Base-by-base conservation (phyloP, 2,888 invertebrate genomes). In the Acleris cristana region DNA sequence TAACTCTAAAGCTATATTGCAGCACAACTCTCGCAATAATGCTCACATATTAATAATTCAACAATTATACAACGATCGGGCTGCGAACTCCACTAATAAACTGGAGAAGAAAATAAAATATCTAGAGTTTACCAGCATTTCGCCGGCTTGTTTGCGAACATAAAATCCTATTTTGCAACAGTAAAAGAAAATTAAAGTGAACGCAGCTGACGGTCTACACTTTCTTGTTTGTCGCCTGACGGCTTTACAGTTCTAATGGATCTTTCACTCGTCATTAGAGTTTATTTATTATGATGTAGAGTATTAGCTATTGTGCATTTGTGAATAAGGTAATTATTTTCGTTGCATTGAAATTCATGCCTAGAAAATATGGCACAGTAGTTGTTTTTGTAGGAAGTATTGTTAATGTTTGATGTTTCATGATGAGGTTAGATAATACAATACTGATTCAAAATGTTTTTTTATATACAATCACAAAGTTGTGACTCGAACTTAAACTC, bases 131-230 rank as follows among this genome's bases (percentile, higher is more conserved):
- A 48, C 7, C 48, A 48, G 8, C 18, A 48, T 48, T 48, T 48
- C n/a, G 48, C 48, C 18, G 67, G 64, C 58, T 48, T 65, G 69
- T 66, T 66, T 60, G 16, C 14, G 26, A 19, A 55, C 58, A 64
- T 52, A 53, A 61, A 67, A 72, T 69, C 18, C 53, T 61, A 73
- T 62, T 74, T 74, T 71, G 71, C 67, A 73, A 73, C 69, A 63
- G 64, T 48, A 55, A 65, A 70, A 70, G 60, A 65, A 74, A 73
- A 74, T 74, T 73, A 72, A 72, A 72, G 72, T 73, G 69, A 70
- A 72, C 70, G 69, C 76, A 76, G 74, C 79, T 76, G 76, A 74
- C 75, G 71, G 10, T 52, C 23, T 6, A 10, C 12, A 40, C 1
- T 14, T 52, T 52, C 18, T 23, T 21, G 19, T 52, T 52, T 5